Conservation (phyloP, 2,113 vertebrate genomes). For the Peromyscus leucopus region DNA sequence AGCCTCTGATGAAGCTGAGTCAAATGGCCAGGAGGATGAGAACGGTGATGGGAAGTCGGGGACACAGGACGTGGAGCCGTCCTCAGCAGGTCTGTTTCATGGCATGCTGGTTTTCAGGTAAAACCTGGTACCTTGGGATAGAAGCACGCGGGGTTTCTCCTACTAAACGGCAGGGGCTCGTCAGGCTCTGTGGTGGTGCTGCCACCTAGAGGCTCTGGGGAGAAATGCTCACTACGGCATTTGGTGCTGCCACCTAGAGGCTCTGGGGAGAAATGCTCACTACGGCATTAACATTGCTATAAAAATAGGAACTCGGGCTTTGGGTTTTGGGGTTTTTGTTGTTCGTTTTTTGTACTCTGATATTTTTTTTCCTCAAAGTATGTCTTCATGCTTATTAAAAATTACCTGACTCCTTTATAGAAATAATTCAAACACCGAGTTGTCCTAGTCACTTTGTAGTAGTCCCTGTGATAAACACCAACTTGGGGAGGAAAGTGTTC, state of each 20-base stretch:
- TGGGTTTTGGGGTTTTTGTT: neutral
- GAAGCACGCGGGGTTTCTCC: neutral
- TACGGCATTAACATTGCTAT: rapidly evolving
- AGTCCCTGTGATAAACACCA: neutral
- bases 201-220: constrained; percentile 62
- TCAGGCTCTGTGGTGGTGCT: constrained; percentile 25
- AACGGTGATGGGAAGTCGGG: constrained; percentile 34
- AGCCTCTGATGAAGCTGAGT: constrained; percentile 60
- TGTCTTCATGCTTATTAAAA: neutral
- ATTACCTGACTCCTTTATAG: neutral
- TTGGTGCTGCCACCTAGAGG: constrained; percentile 78
- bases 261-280: neutral
- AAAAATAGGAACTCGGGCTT: neutral
- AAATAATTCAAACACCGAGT: neutral
- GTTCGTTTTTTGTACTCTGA: neutral
- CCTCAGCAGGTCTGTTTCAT: constrained; percentile 83
- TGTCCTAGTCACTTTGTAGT: neutral
- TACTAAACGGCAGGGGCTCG: neutral
- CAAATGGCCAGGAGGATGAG: constrained; percentile 60
- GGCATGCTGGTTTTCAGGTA: neutral
- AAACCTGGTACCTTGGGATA: neutral
- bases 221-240: neutral
- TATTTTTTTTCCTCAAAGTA: neutral
- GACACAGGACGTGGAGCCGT: rapidly evolving
- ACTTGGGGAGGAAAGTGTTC: neutral